phyloP scores from a whole-genome alignment of 2,888 invertebrate genomes.

The Apeira syringaria region DNA sequence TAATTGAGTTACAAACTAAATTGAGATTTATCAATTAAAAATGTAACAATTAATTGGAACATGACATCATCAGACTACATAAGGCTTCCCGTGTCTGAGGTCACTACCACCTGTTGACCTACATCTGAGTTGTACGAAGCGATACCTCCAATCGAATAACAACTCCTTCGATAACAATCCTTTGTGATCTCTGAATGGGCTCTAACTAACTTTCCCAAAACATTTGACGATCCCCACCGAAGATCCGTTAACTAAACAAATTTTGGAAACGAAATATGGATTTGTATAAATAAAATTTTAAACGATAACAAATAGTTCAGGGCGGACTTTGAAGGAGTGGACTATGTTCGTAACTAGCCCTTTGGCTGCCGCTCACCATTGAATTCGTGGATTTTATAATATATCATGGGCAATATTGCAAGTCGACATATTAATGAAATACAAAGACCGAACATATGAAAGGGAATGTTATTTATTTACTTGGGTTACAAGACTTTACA shows the following conservation, averaged over 20 bases:
- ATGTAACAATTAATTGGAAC: neutral
- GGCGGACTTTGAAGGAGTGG: too few relatives aligned
- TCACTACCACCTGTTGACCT: slow-evolving; percentile 27
- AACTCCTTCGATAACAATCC: slow-evolving; percentile 24
- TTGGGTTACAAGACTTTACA: too few relatives aligned
- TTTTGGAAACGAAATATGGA: slow-evolving; percentile 13
- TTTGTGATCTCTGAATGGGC: slow-evolving; percentile 32
- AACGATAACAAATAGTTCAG: too few relatives aligned
- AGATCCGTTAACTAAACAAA: slow-evolving; percentile 26
- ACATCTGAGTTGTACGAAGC: slow-evolving; percentile 20
- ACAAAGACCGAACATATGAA: too few relatives aligned
- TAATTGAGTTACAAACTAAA: too few relatives aligned
- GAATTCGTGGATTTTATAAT: too few relatives aligned
- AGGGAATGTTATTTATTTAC: too few relatives aligned
- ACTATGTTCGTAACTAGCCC: too few relatives aligned
- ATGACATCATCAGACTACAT: slow-evolving; percentile 13
- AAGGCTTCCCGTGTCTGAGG: slow-evolving; percentile 18
- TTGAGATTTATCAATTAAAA: too few relatives aligned
- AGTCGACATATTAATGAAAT: too few relatives aligned
- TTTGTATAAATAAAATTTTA: neutral
- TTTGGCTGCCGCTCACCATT: too few relatives aligned
- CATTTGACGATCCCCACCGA: slow-evolving; percentile 28
- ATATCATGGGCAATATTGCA: too few relatives aligned
- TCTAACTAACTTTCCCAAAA: slow-evolving; percentile 43
- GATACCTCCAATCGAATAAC: slow-evolving; percentile 26